Evolutionary conservation across 2,797 vertebrate genomes (phyloP).

Genomic region (Oreonectes daqikongensis): DNA sequence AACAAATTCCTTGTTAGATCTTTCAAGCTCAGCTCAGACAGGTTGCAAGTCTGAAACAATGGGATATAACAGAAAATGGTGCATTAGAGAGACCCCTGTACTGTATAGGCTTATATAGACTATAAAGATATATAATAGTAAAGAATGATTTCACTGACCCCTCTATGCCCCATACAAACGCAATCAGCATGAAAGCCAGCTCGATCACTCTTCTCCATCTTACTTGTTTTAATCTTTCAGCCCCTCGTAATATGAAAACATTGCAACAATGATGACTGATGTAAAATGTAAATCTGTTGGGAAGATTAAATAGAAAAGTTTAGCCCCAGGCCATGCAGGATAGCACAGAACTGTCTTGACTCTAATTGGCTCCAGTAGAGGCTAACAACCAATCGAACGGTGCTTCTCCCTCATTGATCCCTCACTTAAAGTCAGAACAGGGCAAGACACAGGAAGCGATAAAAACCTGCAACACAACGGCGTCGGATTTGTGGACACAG

Average conservation of each 20-base stretch:
- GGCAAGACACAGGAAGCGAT: slow-evolving; percentile 67
- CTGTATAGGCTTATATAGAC: background rate
- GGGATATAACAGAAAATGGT: slow-evolving; percentile 4
- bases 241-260: slow-evolving; percentile 49
- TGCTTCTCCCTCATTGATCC: slow-evolving; percentile 71
- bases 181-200: slow-evolving; percentile 34
- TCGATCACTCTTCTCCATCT: slow-evolving; percentile 21
- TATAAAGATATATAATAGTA: slow-evolving; percentile 14
- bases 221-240: slow-evolving; percentile 46
- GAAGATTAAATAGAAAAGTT: slow-evolving; percentile 72
- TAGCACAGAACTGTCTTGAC: slow-evolving; percentile 71
- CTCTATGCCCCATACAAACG: slow-evolving; percentile 34
- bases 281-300: slow-evolving; percentile 73
- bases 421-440: slow-evolving; percentile 68
- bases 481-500: slow-evolving; percentile 46
- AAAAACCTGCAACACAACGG: slow-evolving; percentile 64
- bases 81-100: background rate
- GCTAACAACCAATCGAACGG: slow-evolving; percentile 64
- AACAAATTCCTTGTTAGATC: background rate
- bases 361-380: slow-evolving; percentile 75
- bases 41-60: slow-evolving; percentile 5
- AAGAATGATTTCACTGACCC: slow-evolving; percentile 34
- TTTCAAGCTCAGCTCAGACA: no score
- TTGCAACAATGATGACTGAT: slow-evolving; percentile 63
- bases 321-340: slow-evolving; percentile 67